These are phyloP conservation scores for Pygocentrus nattereri DNA, from an alignment of 2,797 vertebrate species.

Conservation along the genomic window DNA sequence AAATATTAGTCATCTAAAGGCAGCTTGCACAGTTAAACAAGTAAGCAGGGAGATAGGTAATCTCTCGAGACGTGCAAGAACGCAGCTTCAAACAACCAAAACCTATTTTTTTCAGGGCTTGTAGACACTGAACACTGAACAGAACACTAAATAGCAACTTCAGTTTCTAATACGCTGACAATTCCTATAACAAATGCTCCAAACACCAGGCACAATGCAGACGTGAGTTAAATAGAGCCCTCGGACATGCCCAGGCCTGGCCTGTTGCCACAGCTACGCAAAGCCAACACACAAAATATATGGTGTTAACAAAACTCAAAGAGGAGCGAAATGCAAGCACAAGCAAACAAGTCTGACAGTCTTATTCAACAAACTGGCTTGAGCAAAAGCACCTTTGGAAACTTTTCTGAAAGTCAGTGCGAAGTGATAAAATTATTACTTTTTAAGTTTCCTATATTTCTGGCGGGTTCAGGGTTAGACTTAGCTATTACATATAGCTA, in stretches of 20 bases:
- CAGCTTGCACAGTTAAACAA: background rate
- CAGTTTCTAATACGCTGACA: slow-evolving; percentile 38
- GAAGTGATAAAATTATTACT: background rate
- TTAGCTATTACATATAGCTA: no score
- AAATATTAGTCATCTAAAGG: background rate
- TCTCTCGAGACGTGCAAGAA: slow-evolving; percentile 1
- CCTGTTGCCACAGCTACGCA: slow-evolving; percentile 59
- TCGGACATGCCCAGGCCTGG: slow-evolving; percentile 58
- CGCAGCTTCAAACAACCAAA: background rate
- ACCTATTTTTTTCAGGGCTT: background rate
- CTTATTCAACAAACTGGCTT: slow-evolving; percentile 23
- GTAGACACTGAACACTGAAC: slow-evolving; percentile 32
- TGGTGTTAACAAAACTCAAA: slow-evolving; percentile 48
- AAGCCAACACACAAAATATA: slow-evolving; percentile 59
- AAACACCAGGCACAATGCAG: slow-evolving; percentile 56
- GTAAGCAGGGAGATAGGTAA: background rate
- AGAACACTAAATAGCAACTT: slow-evolving; percentile 18
- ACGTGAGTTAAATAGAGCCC: slow-evolving; percentile 56
- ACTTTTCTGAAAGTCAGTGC: background rate
- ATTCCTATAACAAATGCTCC: slow-evolving; percentile 54
- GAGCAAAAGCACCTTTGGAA: background rate
- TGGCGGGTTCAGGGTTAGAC: no score
- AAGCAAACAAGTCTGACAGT: slow-evolving; percentile 31
- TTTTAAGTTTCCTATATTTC: background rate
- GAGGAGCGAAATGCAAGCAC: slow-evolving; percentile 49